Percentiles rank a stretch among this genome's conserved stretches.
Evolutionary conservation across 1,140 invertebrate genomes (phyloP).

Genomic region (Drosophila rhopaloa): DNA sequence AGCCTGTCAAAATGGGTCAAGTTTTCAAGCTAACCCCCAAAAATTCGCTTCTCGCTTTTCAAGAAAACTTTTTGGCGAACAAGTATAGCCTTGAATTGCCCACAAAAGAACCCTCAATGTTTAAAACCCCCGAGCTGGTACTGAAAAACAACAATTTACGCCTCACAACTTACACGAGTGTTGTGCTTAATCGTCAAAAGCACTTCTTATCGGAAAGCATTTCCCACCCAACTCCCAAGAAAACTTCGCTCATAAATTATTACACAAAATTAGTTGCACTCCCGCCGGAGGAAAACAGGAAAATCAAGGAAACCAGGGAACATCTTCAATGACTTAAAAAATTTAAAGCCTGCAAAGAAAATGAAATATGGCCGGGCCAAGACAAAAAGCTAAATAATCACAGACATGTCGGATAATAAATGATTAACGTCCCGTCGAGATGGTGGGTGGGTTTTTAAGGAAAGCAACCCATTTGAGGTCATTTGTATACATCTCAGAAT

Average conservation of each 20-base stretch:
- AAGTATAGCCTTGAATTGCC: slow-evolving; percentile 34
- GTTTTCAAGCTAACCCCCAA: slow-evolving; percentile 12
- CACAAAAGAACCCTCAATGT: slow-evolving; percentile 39
- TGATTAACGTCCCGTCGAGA: slow-evolving; percentile 66
- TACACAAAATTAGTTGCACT: slow-evolving; percentile 58
- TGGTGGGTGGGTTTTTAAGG: neutral
- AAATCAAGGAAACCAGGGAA: slow-evolving; percentile 3
- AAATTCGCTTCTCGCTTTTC: slow-evolving; percentile 14
- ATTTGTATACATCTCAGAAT: slow-evolving; percentile 55
- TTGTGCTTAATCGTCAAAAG: slow-evolving; percentile 68
- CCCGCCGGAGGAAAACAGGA: slow-evolving; percentile 13
- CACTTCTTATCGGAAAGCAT: slow-evolving; percentile 55
- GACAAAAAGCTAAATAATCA: slow-evolving; percentile 80
- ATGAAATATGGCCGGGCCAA: slow-evolving; percentile 66
- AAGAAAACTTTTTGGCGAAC: slow-evolving; percentile 19
- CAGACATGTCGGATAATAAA: slow-evolving; percentile 80
- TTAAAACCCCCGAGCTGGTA: slow-evolving; percentile 35
- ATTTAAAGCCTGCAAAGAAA: slow-evolving; percentile 56
- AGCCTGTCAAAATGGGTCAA: slow-evolving; percentile 50
- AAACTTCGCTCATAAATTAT: slow-evolving; percentile 77
- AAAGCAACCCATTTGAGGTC: slow-evolving; percentile 49
- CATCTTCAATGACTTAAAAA: slow-evolving; percentile 45
- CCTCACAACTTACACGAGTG: slow-evolving; percentile 47
- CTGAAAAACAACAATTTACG: slow-evolving; percentile 43
- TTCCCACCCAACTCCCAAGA: slow-evolving; percentile 6